Percentiles rank a stretch among this genome's conserved stretches.
These are phyloP conservation scores for Parascotia fuliginaria DNA, from an alignment of 2,888 invertebrate genomes.

Conservation along the genomic window DNA sequence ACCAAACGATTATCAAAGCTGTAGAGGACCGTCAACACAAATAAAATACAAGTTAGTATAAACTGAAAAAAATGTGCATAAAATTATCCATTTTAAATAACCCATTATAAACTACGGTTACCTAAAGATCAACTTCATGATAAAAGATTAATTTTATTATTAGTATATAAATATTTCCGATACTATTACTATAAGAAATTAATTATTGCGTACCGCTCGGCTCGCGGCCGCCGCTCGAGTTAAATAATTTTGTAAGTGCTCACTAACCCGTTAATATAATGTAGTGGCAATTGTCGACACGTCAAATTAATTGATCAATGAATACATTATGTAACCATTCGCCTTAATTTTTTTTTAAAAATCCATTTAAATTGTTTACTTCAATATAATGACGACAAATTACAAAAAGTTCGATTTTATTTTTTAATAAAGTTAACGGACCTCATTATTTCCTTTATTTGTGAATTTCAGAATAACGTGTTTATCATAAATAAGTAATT, in stretches of 20 bases:
- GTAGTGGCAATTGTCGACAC: slow-evolving; percentile 49
- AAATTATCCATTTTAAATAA: slow-evolving; percentile 3
- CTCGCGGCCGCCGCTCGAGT: slow-evolving; percentile 48
- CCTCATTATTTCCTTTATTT: slow-evolving; percentile 11
- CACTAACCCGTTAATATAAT: slow-evolving; percentile 56
- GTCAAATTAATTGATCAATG: slow-evolving; percentile 24
- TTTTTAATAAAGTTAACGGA: not conserved
- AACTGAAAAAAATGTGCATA: slow-evolving; percentile 7
- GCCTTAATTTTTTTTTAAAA: too few species aligned
- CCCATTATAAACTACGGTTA: slow-evolving; percentile 15
- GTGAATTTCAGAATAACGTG: slow-evolving; percentile 25
- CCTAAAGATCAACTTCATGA: slow-evolving; percentile 17
- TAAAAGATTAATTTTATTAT: slow-evolving; percentile 41
- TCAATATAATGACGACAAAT: too few species aligned
- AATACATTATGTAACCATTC: not conserved
- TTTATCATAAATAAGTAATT: slow-evolving; percentile 32
- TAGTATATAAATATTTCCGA: slow-evolving; percentile 34
- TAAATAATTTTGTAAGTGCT: slow-evolving; percentile 54
- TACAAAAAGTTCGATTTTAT: too few species aligned
- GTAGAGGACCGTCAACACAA: too few species aligned
- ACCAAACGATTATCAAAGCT: too few species aligned
- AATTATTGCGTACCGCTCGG: slow-evolving; percentile 54
- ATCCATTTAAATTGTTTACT: too few species aligned
- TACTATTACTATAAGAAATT: slow-evolving; percentile 60
- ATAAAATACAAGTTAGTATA: too few species aligned